Conservation (phyloP, 1,140 invertebrate genomes). For the Drosophila oshimai region DNA sequence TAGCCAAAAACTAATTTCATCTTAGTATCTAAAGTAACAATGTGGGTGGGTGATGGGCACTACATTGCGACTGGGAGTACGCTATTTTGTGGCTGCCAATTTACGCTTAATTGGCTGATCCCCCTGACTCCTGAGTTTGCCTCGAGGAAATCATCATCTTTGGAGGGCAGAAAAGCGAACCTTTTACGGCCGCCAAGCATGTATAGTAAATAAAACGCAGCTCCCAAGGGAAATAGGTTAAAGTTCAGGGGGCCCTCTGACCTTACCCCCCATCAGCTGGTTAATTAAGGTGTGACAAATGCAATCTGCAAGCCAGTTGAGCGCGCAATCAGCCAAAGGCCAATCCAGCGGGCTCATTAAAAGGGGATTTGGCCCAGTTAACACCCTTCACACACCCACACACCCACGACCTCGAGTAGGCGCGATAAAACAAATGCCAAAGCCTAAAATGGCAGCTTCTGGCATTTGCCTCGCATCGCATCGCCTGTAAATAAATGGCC, state of each 20-base stretch:
- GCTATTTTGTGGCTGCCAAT: conserved; percentile 53
- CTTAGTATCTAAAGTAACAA: conserved; percentile 53
- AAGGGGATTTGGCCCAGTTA: conserved; percentile 25
- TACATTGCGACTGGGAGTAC: conserved; percentile 35
- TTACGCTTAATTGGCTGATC: conserved; percentile 55
- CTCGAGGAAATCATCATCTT: conserved; percentile 49
- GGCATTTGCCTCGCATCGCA: conserved; percentile 45
- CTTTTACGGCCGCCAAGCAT: conserved; percentile 39
- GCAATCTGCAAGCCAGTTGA: conserved; percentile 43
- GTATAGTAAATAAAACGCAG: conserved; percentile 42
- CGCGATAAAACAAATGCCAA: conserved; percentile 65
- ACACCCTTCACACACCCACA: not conserved
- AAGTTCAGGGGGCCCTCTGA: conserved; percentile 44
- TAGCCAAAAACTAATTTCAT: conserved; percentile 86
- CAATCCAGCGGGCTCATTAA: conserved; percentile 52
- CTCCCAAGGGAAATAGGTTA: conserved; percentile 13
- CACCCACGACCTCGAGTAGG: conserved; percentile 19
- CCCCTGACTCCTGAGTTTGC: conserved; percentile 26
- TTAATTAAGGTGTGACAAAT: conserved; percentile 73
- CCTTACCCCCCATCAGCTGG: conserved; percentile 33
- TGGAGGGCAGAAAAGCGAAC: conserved; percentile 1
- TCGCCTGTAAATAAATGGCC: conserved; percentile 44
- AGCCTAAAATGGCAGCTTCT: conserved; percentile 58
- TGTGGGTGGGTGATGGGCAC: conserved; percentile 3
- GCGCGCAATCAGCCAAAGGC: conserved; percentile 55